Percentiles rank a stretch among this genome's conserved stretches.
phyloP scores from a whole-genome alignment of 2,113 vertebrate genomes.

The Aspidoscelis tigris region DNA sequence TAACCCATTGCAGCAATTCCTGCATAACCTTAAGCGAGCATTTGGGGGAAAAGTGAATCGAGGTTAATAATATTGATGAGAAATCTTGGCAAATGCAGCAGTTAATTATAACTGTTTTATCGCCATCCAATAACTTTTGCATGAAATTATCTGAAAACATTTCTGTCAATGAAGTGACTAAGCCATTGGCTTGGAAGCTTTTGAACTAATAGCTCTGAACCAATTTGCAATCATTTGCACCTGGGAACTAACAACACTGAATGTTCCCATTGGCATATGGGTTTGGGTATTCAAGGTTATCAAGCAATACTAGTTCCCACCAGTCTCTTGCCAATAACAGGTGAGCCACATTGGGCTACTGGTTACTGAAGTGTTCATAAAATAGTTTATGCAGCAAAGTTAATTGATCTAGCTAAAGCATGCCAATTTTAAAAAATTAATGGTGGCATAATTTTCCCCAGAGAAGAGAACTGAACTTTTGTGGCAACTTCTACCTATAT shows the following conservation, averaged over 20 bases:
- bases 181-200: background rate
- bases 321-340: background rate
- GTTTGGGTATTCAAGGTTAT: background rate
- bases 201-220: background rate
- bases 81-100: background rate
- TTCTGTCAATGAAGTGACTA: background rate
- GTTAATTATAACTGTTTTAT: slow-evolving; percentile 11
- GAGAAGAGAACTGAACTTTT: background rate
- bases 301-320: background rate
- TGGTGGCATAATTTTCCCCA: background rate
- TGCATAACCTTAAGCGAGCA: background rate
- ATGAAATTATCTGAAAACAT: accelerated
- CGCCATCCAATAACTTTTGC: background rate
- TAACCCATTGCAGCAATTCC: background rate
- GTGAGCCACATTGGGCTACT: background rate
- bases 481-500: too few relatives aligned
- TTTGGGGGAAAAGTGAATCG: background rate
- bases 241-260: background rate
- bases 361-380: background rate
- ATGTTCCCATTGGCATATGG: background rate
- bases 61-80: background rate
- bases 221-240: background rate
- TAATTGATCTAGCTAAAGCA: background rate
- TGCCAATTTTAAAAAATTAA: background rate
- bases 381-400: background rate